Conservation (phyloP, 2,797 vertebrate species). For the Pseudocheirus occidentalis region DNA sequence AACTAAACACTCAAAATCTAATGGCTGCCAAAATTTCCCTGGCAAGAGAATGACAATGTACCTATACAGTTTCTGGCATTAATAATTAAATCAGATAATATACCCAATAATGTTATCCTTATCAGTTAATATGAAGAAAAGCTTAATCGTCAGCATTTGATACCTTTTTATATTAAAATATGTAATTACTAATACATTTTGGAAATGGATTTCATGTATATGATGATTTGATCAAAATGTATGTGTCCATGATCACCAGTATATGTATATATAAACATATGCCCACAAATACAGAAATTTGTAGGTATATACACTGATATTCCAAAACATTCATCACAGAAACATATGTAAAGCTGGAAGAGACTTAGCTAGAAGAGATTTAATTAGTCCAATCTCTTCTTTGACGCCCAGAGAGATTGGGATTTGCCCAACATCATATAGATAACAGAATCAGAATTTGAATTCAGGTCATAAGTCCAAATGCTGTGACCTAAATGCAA, state of each 20-base stretch:
- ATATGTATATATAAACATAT: slow-evolving; percentile 5
- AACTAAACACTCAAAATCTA: slow-evolving; percentile 35
- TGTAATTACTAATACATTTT: slow-evolving; percentile 9
- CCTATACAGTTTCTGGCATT: not conserved
- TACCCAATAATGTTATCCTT: slow-evolving; percentile 2
- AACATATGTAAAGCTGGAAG: not conserved
- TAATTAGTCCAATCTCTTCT: not conserved
- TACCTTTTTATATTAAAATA: slow-evolving; percentile 14
- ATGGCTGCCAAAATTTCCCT: slow-evolving; percentile 16
- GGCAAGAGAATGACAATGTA: slow-evolving; percentile 43
- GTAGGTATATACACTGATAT: slow-evolving; percentile 15
- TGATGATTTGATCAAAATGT: slow-evolving; percentile 27
- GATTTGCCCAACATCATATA: not conserved
- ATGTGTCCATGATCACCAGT: not conserved
- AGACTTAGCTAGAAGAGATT: too few relatives aligned
- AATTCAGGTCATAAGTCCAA: not conserved
- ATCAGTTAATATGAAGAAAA: slow-evolving; percentile 21
- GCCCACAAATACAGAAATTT: not conserved
- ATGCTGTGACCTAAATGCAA: not conserved
- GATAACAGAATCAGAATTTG: not conserved
- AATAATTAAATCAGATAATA: slow-evolving; percentile 30
- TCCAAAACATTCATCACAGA: slow-evolving; percentile 7
- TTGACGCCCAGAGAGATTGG: not conserved
- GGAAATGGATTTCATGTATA: slow-evolving; percentile 34
- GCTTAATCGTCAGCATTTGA: not conserved